phyloP scores from a whole-genome alignment of 2,797 vertebrate species.

The Onychomys arenicola region DNA sequence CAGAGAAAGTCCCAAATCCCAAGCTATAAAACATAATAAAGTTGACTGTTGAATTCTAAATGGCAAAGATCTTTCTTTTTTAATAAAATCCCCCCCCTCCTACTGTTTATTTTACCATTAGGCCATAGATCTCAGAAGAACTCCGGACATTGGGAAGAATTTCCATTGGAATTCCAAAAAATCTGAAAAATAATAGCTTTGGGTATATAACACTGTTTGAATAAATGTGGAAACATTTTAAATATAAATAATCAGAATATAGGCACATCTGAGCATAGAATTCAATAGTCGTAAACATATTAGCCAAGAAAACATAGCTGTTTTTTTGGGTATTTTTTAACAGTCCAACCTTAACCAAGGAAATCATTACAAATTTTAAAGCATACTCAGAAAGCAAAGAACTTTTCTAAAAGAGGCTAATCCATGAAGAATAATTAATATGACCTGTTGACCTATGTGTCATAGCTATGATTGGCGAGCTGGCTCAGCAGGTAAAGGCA shows the following conservation, averaged over 20 bases:
- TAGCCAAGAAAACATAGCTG: constrained; percentile 28
- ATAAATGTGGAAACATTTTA: constrained; percentile 53
- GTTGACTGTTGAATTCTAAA: constrained; percentile 51
- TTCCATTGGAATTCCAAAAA: constrained; percentile 97
- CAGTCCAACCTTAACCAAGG: constrained; percentile 11
- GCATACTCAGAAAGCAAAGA: constrained; percentile 1
- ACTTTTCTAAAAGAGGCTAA: constrained; percentile 34
- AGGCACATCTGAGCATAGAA: background rate
- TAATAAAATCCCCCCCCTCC: background rate
- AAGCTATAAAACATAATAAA: constrained; percentile 55
- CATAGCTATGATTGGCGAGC: background rate
- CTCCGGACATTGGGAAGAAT: constrained; percentile 97
- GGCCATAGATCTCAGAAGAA: constrained; percentile 98
- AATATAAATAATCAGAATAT: constrained; percentile 56
- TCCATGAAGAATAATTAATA: constrained; percentile 7
- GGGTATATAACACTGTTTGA: constrained; percentile 32
- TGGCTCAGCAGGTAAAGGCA: background rate
- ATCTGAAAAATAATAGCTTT: constrained; percentile 88
- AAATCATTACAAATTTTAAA: constrained; percentile 51
- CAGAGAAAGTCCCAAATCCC: constrained; percentile 43
- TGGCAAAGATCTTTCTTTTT: background rate
- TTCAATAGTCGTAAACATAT: constrained; percentile 42
- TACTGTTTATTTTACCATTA: constrained; percentile 91
- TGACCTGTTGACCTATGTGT: background rate
- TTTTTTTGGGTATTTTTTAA: constrained; percentile 47